These are phyloP conservation scores for Onthophagus taurus DNA, from an alignment of 1,140 invertebrate genomes.

Conservation along the genomic window DNA sequence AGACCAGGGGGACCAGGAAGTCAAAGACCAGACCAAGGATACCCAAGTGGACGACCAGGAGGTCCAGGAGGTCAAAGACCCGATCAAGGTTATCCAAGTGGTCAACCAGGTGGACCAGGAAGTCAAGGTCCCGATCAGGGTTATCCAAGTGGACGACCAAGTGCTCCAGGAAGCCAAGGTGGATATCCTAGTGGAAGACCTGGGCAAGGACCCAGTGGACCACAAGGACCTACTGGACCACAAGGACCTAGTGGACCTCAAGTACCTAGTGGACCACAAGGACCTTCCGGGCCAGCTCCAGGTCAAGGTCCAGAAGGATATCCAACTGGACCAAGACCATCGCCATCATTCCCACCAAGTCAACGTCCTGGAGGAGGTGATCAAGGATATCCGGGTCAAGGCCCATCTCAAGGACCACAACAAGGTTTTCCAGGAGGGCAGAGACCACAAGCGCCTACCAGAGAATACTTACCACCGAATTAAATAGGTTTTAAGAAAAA, in stretches of 20 bases:
- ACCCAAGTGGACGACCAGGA: conserved; percentile 16
- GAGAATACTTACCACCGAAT: conserved; percentile 47
- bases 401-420: conserved; percentile 34
- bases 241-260: conserved; percentile 16
- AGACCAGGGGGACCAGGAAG: conserved; percentile 16
- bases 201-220: conserved; percentile 6
- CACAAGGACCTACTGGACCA: conserved; percentile 20
- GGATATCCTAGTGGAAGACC: conserved; percentile 16
- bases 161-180: conserved; percentile 18
- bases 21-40: conserved; percentile 1
- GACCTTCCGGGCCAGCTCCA: conserved; percentile 2
- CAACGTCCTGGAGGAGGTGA: neutral
- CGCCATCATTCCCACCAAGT: conserved; percentile 26
- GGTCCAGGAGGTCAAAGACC: conserved; percentile 22
- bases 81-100: conserved; percentile 15
- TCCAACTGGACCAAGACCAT: neutral
- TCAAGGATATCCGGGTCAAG: conserved; percentile 39
- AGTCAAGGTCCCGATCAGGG: conserved; percentile 16
- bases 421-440: conserved; percentile 14
- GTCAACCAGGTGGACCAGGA: conserved; percentile 19
- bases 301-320: conserved; percentile 25
- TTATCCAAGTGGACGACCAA: conserved; percentile 20
- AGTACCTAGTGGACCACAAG: conserved; percentile 19
- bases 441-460: conserved; percentile 37
- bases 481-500: no score